Evolutionary conservation across 1,140 invertebrate species (phyloP).

Genomic region (Saccostrea cuccullata): DNA sequence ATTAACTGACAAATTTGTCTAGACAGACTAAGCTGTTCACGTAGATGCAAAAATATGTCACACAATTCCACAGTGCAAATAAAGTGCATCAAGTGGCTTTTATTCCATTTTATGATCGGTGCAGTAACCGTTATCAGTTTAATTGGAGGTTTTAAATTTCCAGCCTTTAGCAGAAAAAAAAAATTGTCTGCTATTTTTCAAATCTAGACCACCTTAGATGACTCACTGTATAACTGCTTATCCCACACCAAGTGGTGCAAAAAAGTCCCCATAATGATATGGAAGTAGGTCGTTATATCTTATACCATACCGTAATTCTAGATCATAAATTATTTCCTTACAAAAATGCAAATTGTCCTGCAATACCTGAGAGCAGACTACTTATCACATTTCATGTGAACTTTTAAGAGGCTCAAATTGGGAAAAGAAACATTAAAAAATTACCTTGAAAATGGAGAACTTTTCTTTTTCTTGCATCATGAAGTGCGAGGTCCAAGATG

Average conservation of each 20-base stretch:
- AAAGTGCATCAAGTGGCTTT: conserved; percentile 5
- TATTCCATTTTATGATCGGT: conserved; percentile 26
- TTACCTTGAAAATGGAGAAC: conserved; percentile 24
- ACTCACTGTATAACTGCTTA: neutral
- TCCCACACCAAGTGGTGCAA: conserved; percentile 17
- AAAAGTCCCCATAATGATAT: conserved; percentile 32
- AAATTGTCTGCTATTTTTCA: conserved; percentile 31
- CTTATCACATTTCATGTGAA: neutral
- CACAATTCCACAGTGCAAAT: conserved; percentile 5
- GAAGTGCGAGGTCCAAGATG: conserved; percentile 25
- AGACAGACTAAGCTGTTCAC: neutral
- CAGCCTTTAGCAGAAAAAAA: conserved; percentile 29
- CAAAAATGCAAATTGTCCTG: neutral
- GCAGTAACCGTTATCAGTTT: conserved; percentile 27
- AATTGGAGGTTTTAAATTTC: conserved; percentile 34
- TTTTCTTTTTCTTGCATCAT: conserved; percentile 21
- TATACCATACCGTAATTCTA: conserved; percentile 10
- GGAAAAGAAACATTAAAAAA: neutral
- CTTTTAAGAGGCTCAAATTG: neutral
- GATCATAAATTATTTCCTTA: neutral
- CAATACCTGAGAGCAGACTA: neutral
- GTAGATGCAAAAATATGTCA: conserved; percentile 21
- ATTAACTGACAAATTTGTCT: conserved; percentile 26
- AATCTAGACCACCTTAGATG: conserved; percentile 18
- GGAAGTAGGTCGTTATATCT: conserved; percentile 4